phyloP scores from a whole-genome alignment of 1,140 invertebrate genomes.

The Conus betulinus region DNA sequence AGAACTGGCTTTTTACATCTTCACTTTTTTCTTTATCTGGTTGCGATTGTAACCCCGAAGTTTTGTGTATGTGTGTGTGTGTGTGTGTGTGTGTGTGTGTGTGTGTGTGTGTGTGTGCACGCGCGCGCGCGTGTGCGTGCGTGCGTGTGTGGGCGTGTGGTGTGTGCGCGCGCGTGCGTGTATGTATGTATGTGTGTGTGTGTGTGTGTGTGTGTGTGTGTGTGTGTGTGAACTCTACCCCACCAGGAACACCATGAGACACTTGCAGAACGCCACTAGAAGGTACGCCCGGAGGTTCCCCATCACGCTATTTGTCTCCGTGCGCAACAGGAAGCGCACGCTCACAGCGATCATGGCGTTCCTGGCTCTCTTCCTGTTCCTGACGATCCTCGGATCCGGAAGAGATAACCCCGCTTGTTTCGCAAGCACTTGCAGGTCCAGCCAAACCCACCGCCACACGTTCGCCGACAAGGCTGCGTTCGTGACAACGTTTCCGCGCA shows the following conservation, averaged over 20 bases:
- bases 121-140: background rate
- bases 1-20: too few relatives aligned
- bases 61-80: background rate
- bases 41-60: background rate
- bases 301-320: background rate
- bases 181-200: too few relatives aligned
- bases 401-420: conserved; percentile 16
- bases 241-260: background rate
- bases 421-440: background rate
- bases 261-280: background rate
- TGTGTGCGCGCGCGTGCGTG: too few relatives aligned
- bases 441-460: background rate
- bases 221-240: background rate
- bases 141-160: too few relatives aligned
- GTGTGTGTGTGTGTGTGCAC: background rate
- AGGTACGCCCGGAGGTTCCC: background rate
- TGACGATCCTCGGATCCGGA: conserved; percentile 26
- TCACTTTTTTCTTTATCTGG: too few relatives aligned
- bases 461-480: conserved; percentile 1
- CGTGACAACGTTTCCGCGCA: conserved; percentile 21
- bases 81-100: conserved; percentile 8
- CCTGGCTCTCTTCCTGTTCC: conserved; percentile 1
- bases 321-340: conserved; percentile 5
- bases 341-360: background rate
- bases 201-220: too few relatives aligned